phyloP scores from a whole-genome alignment of 2,113 vertebrate genomes.

The Carassius gibelio region DNA sequence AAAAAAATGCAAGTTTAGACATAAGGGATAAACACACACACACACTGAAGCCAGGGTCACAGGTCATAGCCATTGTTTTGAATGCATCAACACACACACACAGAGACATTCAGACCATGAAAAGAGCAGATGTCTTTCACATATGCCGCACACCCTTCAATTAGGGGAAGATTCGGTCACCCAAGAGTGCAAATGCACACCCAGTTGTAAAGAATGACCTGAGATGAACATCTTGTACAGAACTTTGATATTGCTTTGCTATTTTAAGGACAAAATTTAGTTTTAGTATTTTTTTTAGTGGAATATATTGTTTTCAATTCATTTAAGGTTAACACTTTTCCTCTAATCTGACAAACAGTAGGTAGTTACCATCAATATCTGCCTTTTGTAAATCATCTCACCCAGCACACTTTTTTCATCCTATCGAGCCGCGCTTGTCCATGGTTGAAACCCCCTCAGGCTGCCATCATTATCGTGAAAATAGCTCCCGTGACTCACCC shows the following conservation, averaged over 20 bases:
- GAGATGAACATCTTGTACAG: neutral
- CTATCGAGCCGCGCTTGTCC: neutral
- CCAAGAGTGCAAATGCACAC: constrained; percentile 13
- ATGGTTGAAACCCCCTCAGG: constrained; percentile 1
- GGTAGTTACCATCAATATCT: constrained; percentile 15
- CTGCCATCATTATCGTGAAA: constrained; percentile 29
- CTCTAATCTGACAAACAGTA: neutral
- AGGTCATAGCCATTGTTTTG: constrained; percentile 10
- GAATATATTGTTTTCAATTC: neutral
- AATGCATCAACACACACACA: neutral
- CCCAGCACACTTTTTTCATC: neutral
- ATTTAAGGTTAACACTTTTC: neutral
- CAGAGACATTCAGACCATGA: constrained; percentile 39
- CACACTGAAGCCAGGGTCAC: constrained; percentile 2
- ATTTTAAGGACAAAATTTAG: neutral
- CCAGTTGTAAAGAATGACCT: constrained; percentile 31
- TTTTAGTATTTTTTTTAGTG: neutral
- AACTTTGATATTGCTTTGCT: neutral
- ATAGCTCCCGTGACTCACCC: constrained; percentile 10
- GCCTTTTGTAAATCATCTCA: constrained; percentile 17
- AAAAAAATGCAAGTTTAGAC: constrained; percentile 7
- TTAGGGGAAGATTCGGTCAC: neutral
- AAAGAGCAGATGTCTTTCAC: constrained; percentile 54
- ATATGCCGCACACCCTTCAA: constrained; percentile 29
- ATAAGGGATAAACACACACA: constrained; percentile 15